A percentile compares a stretch with the other conserved stretches of the same genome.
phyloP scores from a whole-genome alignment of 2,113 vertebrate genomes.

The Hylia prasina region DNA sequence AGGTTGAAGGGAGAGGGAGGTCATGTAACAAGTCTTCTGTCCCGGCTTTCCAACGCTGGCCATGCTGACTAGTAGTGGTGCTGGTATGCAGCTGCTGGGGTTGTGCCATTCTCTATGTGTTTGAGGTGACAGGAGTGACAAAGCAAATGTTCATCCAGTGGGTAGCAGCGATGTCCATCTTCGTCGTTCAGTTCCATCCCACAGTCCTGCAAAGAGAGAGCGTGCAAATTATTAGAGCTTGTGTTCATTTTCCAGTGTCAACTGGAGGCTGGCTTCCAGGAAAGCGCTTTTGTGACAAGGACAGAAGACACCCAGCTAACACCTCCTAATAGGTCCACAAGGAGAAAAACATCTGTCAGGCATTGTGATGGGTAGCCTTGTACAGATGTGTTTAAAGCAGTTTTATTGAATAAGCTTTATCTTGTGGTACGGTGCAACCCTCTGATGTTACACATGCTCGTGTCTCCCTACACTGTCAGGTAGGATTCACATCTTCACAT shows the following conservation, averaged over 20 bases:
- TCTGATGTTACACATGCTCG: not conserved
- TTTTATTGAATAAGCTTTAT: not conserved
- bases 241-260: not conserved
- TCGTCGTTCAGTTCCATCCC: slow-evolving; percentile 92
- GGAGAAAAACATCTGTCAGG: not conserved
- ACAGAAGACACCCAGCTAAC: not conserved
- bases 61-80: slow-evolving; percentile 59
- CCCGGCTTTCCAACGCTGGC: fast-evolving
- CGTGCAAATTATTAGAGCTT: not conserved
- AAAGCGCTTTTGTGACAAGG: not conserved
- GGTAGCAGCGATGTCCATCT: slow-evolving; percentile 93
- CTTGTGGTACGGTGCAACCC: not conserved
- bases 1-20: not conserved
- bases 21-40: not conserved
- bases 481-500: not conserved
- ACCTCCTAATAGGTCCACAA: not conserved
- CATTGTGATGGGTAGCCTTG: not conserved
- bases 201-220: slow-evolving; percentile 79
- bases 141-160: slow-evolving; percentile 87
- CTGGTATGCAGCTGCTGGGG: slow-evolving; percentile 66
- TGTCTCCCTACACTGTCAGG: not conserved
- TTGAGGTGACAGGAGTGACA: slow-evolving; percentile 92
- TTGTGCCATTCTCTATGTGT: slow-evolving; percentile 79
- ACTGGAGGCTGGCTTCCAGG: not conserved
- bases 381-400: not conserved